phyloP scores from a whole-genome alignment of 1,140 invertebrate genomes.

The Lineus longissimus region DNA sequence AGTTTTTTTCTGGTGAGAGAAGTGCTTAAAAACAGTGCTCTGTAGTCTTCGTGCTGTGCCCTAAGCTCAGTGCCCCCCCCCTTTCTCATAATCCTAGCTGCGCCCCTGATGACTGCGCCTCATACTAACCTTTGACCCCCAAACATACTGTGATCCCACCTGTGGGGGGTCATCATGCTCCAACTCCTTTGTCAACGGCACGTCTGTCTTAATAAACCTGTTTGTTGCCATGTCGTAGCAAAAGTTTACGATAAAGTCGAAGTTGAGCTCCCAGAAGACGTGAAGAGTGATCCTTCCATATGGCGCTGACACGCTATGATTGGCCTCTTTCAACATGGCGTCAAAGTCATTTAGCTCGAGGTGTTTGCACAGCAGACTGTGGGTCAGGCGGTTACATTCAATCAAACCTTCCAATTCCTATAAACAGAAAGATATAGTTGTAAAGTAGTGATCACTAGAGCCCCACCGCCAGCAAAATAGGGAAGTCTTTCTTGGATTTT shows the following conservation, averaged over 20 bases:
- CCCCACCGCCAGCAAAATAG: too few relatives aligned
- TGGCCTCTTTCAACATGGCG: slow-evolving; percentile 91
- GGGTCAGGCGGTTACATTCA: slow-evolving; percentile 87
- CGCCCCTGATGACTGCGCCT: too few relatives aligned
- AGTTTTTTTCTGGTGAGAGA: too few relatives aligned
- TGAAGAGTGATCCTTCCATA: slow-evolving; percentile 97
- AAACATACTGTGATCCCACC: slow-evolving; percentile 89
- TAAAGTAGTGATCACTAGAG: too few relatives aligned
- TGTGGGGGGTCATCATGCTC: slow-evolving; percentile 87
- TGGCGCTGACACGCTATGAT: slow-evolving; percentile 95
- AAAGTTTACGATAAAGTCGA: slow-evolving; percentile 96
- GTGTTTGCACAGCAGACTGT: slow-evolving; percentile 88
- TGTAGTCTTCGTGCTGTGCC: too few relatives aligned
- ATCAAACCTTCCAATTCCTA: slow-evolving; percentile 91
- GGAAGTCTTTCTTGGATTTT: too few relatives aligned
- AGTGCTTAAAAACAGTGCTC: too few relatives aligned
- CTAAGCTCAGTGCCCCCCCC: too few relatives aligned
- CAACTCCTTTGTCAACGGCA: slow-evolving; percentile 80
- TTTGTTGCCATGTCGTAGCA: slow-evolving; percentile 98
- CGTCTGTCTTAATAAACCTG: slow-evolving; percentile 83
- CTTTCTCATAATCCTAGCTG: too few relatives aligned
- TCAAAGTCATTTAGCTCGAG: slow-evolving; percentile 94
- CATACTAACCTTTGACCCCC: slow-evolving; percentile 78
- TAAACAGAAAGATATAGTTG: too few relatives aligned
- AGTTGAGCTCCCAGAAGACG: slow-evolving; percentile 98